Evolutionary conservation across 2,888 invertebrate genomes (phyloP).

Genomic region (Hirtodrosophila trivittata): DNA sequence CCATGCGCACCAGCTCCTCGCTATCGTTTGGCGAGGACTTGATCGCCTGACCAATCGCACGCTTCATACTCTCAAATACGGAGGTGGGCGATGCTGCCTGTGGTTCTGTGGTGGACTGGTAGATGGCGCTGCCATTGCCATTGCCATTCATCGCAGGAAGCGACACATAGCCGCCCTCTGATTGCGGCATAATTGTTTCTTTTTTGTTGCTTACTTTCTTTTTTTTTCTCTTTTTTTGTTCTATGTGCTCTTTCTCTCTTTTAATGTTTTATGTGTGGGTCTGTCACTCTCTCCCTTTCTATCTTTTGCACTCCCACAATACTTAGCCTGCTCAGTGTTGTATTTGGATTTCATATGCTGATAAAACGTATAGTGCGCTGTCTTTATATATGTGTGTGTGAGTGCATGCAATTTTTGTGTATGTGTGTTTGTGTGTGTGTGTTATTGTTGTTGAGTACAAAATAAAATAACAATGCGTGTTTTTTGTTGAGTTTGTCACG

Average conservation of each 20-base stretch:
- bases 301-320: conserved; percentile 27
- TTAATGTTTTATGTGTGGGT: conserved; percentile 20
- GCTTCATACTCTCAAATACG: conserved; percentile 83
- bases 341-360: conserved; percentile 15
- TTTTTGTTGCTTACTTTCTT: conserved; percentile 10
- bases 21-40: conserved; percentile 80
- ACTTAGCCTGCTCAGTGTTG: conserved; percentile 54
- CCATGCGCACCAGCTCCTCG: conserved; percentile 81
- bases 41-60: conserved; percentile 84
- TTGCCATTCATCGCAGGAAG: conserved; percentile 81
- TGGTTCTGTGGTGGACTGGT: conserved; percentile 84
- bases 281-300: conserved; percentile 15
- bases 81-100: conserved; percentile 78
- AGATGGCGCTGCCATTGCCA: conserved; percentile 82
- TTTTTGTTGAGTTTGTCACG: conserved; percentile 40
- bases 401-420: conserved; percentile 11
- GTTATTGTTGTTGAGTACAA: conserved; percentile 38
- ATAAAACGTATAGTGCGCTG: conserved; percentile 35
- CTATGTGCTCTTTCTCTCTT: conserved; percentile 8
- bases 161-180: conserved; percentile 84
- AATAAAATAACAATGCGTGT: conserved; percentile 56
- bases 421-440: conserved; percentile 23
- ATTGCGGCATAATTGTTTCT: conserved; percentile 81
- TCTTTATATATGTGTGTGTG: conserved; percentile 9
- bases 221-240: conserved; percentile 18